phyloP scores from a whole-genome alignment of 1,140 invertebrate genomes.

The Drosophila azteca region DNA sequence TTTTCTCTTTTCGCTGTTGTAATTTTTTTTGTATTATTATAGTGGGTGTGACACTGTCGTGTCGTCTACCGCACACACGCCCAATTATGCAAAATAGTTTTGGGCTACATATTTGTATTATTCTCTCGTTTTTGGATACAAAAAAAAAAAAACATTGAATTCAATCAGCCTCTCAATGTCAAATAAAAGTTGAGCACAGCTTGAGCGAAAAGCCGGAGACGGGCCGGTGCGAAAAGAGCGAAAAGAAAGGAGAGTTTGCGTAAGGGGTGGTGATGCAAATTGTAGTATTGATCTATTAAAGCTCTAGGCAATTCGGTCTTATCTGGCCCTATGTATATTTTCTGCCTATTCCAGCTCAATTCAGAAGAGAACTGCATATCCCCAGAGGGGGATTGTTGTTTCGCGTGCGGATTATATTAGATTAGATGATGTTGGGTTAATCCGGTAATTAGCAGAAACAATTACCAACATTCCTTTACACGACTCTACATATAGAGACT shows the following conservation, averaged over 20 bases:
- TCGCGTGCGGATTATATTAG: slow-evolving; percentile 21
- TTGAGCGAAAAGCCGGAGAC: too few species aligned
- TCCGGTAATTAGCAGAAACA: slow-evolving; percentile 30
- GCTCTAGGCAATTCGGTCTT: too few species aligned
- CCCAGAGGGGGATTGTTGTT: too few species aligned
- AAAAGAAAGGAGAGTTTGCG: too few species aligned
- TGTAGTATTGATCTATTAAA: too few species aligned
- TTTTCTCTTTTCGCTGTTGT: neutral
- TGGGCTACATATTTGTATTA: slow-evolving; percentile 23
- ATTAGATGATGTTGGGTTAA: slow-evolving; percentile 38
- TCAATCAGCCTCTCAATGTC: slow-evolving; percentile 53
- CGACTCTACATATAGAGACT: slow-evolving; percentile 11
- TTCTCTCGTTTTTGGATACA: neutral
- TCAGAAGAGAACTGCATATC: too few species aligned
- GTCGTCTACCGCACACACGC: slow-evolving; percentile 23
- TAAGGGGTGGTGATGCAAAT: too few species aligned
- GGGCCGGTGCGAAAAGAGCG: slow-evolving; percentile 1
- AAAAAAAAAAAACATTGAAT: slow-evolving; percentile 12
- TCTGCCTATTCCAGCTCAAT: neutral
- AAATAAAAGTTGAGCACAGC: slow-evolving; percentile 22
- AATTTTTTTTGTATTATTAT: slow-evolving; percentile 4
- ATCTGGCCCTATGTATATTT: neutral
- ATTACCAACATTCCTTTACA: neutral
- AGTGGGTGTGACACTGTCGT: slow-evolving; percentile 15
- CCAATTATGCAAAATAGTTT: slow-evolving; percentile 56